Evolutionary conservation across 2,888 invertebrate species (phyloP), one percentile per base, ranked within the genome.

Genomic region (Drosophila lacicola): DNA sequence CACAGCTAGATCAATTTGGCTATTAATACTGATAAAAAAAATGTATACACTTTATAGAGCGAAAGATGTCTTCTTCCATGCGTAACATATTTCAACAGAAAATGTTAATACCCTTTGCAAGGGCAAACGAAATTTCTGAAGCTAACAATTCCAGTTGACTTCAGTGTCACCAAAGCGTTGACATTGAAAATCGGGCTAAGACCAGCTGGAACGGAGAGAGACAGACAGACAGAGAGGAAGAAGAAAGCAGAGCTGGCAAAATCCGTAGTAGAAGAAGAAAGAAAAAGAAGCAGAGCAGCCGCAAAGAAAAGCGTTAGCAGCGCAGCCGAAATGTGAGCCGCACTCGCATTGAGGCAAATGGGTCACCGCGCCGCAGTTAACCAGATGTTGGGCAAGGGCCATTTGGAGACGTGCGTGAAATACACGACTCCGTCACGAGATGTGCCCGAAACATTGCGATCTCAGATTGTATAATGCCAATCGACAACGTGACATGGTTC

Each of bases 301-400:
- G 56, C 36, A 55, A 46, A 56, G 60, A 50, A 67, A 36, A 58
- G 37, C 55, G 57, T 58, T 67, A 42, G 62, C 21, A 17, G 51
- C 53, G 19, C 37, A 37, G 62, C 53, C 62, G 80, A 86, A 83
- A 83, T 83, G 86, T 72, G 83, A 86, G 71, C 69, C 64, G 76
- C 77, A 70, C 54, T 76, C 70, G 56, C 86, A 80, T 82, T 86
- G 83, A 78, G 81, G 74, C 83, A 86, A 83, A 76, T 83, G 83
- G 83, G 83, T 86, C 86, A 83, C 42, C 51, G 58, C 46, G 45
- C 36, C 51, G 29, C 17, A 61, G 57, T 65, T 74, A 58, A 51
- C 44, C 47, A 54, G 50, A 71, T 78, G 80, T 82, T 82, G 82
- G 82, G 82, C 82, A 82, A 82, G 86, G 82, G 86, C 86, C 72